Conservation (phyloP, 2,888 invertebrate genomes). For the Drosophila lacicola region DNA sequence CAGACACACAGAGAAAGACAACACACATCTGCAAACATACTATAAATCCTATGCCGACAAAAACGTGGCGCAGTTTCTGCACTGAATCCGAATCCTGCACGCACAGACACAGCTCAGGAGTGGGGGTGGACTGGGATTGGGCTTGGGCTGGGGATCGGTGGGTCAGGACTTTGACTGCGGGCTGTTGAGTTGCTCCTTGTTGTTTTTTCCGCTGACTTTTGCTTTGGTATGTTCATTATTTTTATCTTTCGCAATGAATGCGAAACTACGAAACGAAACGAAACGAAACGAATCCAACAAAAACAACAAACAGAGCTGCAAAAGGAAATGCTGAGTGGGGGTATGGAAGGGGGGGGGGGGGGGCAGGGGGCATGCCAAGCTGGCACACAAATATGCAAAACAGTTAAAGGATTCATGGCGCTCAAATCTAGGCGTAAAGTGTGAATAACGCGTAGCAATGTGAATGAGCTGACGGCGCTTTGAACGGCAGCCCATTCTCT, state of each 20-base stretch:
- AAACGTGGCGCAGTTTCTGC: constrained; percentile 70
- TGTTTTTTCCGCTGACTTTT: constrained; percentile 72
- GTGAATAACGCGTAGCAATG: constrained; percentile 74
- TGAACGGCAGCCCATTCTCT: constrained; percentile 31
- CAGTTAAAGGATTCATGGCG: constrained; percentile 77
- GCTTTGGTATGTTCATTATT: constrained; percentile 83
- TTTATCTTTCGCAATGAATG: constrained; percentile 82
- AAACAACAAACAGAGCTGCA: constrained; percentile 49
- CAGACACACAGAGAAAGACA: constrained; percentile 14
- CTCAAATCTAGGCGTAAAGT: constrained; percentile 81
- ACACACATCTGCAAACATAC: constrained; percentile 46
- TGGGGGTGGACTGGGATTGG: not conserved
- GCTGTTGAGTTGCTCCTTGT: constrained; percentile 53
- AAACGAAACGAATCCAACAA: constrained; percentile 55
- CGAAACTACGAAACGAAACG: constrained; percentile 62
- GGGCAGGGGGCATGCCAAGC: constrained; percentile 15
- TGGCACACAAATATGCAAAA: constrained; percentile 76
- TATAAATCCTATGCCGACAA: constrained; percentile 64
- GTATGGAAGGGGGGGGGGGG: not conserved
- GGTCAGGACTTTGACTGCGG: constrained; percentile 38
- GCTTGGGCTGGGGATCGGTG: not conserved
- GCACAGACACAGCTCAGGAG: constrained; percentile 41
- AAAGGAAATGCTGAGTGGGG: constrained; percentile 14
- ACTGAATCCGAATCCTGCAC: constrained; percentile 66
- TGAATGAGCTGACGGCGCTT: constrained; percentile 74